Evolutionary conservation across 2,113 vertebrate species (phyloP).

Genomic region (Ameiurus melas): DNA sequence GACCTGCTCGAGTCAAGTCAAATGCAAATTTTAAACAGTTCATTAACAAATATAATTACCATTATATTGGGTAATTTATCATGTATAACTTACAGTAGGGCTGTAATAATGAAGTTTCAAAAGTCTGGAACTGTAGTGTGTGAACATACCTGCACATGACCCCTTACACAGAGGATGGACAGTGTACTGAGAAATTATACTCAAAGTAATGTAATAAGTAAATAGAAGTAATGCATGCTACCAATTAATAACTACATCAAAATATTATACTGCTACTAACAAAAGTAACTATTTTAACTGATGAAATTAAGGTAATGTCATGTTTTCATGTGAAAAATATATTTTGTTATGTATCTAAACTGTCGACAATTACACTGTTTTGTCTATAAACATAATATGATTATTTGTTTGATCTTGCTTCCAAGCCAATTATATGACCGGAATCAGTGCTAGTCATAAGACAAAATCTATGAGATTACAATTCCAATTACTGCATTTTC

Average conservation of each 20-base stretch:
- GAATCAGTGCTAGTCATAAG: neutral
- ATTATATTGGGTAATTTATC: neutral
- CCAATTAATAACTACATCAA: no score
- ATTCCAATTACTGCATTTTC: no score
- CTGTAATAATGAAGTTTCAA: neutral
- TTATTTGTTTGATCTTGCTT: neutral
- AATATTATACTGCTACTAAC: neutral
- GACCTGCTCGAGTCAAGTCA: neutral
- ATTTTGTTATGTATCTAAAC: neutral
- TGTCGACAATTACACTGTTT: neutral
- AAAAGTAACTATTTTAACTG: neutral
- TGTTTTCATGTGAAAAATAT: neutral
- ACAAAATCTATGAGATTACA: no score
- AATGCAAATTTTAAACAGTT: neutral
- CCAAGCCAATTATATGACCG: neutral
- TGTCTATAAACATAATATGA: neutral
- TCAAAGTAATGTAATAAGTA: neutral
- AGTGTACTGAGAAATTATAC: neutral
- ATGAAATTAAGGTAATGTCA: neutral
- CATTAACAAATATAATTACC: neutral
- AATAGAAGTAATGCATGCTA: no score
- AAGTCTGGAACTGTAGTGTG: neutral
- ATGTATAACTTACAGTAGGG: neutral
- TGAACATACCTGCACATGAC: neutral
- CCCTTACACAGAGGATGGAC: neutral